Percentiles rank a stretch among this genome's conserved stretches.
phyloP scores from a whole-genome alignment of 2,888 invertebrate species.

The Netelia inedita region DNA sequence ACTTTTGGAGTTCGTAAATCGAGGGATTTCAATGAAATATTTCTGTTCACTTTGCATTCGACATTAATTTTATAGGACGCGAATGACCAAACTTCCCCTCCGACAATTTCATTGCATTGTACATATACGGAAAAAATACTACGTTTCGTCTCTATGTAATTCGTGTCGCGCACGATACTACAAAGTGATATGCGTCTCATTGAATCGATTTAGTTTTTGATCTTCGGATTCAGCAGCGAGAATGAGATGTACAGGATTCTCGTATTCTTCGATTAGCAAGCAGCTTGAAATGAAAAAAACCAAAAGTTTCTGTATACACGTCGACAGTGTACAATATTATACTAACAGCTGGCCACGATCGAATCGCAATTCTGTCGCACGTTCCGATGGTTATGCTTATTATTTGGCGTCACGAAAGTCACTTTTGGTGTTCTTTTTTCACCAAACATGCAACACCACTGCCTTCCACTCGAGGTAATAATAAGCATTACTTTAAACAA shows the following conservation, averaged over 20 bases:
- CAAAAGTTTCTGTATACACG: not conserved
- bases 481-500: slow-evolving; percentile 13
- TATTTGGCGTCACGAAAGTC: slow-evolving; percentile 33
- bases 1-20: no score
- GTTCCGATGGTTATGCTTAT: slow-evolving; percentile 15
- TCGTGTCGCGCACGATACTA: not conserved
- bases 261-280: not conserved
- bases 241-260: not conserved
- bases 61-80: not conserved
- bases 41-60: not conserved
- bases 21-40: not conserved
- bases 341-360: not conserved
- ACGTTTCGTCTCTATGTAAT: not conserved
- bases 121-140: slow-evolving; percentile 22
- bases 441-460: slow-evolving; percentile 49
- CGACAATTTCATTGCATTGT: slow-evolving; percentile 12
- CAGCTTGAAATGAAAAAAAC: not conserved
- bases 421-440: slow-evolving; percentile 1
- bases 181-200: not conserved
- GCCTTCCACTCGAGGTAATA: slow-evolving; percentile 31
- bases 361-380: not conserved
- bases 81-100: no score
- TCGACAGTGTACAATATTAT: not conserved
- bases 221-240: not conserved
- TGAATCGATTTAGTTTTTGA: not conserved